Evolutionary conservation across 2,113 vertebrate genomes (phyloP).

Genomic region (Dromiciops gliroides): DNA sequence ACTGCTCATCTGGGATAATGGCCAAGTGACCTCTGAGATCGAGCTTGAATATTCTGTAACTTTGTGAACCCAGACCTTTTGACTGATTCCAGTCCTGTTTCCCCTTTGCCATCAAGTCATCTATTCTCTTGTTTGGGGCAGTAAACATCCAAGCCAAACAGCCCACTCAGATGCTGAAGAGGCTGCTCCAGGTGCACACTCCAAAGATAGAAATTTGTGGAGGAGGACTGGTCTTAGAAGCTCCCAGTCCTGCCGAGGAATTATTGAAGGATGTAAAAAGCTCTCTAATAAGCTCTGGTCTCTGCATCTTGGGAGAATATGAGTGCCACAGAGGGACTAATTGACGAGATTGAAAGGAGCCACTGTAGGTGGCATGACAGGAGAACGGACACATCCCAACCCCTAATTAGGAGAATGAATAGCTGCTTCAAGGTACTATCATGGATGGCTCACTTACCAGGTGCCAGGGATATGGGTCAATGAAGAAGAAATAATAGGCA

Average conservation of each 20-base stretch:
- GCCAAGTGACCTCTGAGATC: not conserved
- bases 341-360: not conserved
- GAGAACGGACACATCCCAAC: not conserved
- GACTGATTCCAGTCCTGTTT: not conserved
- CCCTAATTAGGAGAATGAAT: not conserved
- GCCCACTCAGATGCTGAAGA: not conserved
- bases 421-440: not conserved
- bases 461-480: not conserved
- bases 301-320: not conserved
- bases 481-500: not conserved
- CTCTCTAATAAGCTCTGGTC: not conserved
- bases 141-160: not conserved
- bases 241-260: not conserved
- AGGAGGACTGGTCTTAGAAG: not conserved
- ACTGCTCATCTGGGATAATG: not conserved
- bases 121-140: not conserved
- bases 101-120: not conserved
- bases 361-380: not conserved
- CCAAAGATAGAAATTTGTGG: not conserved
- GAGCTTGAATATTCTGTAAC: not conserved
- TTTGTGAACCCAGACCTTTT: not conserved
- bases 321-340: not conserved
- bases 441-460: not conserved
- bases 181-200: not conserved
- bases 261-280: slow-evolving; percentile 1